Percentiles rank a stretch among this genome's conserved stretches.
These are phyloP conservation scores for Drosophila quinaria DNA, from an alignment of 2,888 invertebrate species.

Conservation along the genomic window DNA sequence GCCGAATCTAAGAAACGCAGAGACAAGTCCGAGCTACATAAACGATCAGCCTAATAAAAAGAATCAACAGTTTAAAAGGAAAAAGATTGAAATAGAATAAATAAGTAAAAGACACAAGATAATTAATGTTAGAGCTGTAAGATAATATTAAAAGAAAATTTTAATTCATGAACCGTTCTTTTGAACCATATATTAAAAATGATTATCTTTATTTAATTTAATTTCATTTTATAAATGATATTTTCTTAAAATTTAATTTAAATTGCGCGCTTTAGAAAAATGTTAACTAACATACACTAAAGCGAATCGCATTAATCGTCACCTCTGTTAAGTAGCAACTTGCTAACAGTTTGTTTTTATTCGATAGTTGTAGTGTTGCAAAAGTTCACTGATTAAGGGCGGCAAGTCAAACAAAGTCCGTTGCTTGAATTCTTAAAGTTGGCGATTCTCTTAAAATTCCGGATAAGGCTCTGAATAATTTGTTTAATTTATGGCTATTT, in stretches of 20 bases:
- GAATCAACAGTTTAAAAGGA: neutral
- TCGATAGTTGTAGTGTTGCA: constrained; percentile 21
- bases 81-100: constrained; percentile 1
- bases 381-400: neutral
- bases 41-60: constrained; percentile 9
- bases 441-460: neutral
- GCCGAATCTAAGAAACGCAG: constrained; percentile 26
- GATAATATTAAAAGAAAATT: neutral
- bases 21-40: constrained; percentile 14
- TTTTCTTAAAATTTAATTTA: no score
- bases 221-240: neutral
- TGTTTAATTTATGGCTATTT: neutral
- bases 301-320: neutral
- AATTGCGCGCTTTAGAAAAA: no score
- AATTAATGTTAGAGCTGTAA: constrained; percentile 1
- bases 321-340: no score
- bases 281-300: neutral
- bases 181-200: no score
- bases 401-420: constrained; percentile 3
- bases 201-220: no score
- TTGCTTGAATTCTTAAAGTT: neutral
- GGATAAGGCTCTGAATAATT: neutral
- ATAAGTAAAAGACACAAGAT: neutral
- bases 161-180: neutral
- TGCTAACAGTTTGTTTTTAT: neutral